phyloP scores from a whole-genome alignment of 2,888 invertebrate species.

The Crepidodera aurea region DNA sequence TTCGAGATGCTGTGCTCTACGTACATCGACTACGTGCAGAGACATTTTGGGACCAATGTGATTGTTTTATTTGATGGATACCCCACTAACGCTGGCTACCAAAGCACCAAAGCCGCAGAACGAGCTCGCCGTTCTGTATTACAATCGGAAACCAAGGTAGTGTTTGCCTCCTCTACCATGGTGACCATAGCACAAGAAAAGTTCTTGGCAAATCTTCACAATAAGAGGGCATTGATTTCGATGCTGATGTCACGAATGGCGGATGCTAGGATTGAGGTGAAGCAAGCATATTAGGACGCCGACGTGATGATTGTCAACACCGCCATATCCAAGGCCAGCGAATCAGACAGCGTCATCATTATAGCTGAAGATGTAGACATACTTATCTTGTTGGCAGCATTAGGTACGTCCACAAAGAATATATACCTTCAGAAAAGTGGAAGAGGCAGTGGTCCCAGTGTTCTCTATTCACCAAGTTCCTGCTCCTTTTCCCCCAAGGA shows the following conservation, averaged over 20 bases:
- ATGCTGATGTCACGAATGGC: slow-evolving; percentile 8
- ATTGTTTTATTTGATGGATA: no score
- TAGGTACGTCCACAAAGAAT: slow-evolving; percentile 10
- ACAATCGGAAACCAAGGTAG: no score
- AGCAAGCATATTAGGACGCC: no score
- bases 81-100: no score
- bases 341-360: not conserved
- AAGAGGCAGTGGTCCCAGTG: slow-evolving; percentile 1
- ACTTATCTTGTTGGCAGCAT: not conserved
- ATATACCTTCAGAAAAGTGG: slow-evolving; percentile 10
- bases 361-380: not conserved
- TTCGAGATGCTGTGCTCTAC: no score
- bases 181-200: slow-evolving; percentile 4
- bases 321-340: slow-evolving; percentile 5
- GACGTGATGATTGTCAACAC: slow-evolving; percentile 6
- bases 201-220: slow-evolving; percentile 3
- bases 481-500: not conserved
- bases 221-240: not conserved
- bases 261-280: slow-evolving; percentile 1
- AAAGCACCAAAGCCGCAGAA: no score
- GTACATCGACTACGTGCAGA: no score
- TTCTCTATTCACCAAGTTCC: slow-evolving; percentile 8
- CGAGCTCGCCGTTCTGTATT: no score
- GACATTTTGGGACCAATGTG: no score
- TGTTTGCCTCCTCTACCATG: no score